phyloP scores from a whole-genome alignment of 2,797 vertebrate species.

The Semotilus atromaculatus region DNA sequence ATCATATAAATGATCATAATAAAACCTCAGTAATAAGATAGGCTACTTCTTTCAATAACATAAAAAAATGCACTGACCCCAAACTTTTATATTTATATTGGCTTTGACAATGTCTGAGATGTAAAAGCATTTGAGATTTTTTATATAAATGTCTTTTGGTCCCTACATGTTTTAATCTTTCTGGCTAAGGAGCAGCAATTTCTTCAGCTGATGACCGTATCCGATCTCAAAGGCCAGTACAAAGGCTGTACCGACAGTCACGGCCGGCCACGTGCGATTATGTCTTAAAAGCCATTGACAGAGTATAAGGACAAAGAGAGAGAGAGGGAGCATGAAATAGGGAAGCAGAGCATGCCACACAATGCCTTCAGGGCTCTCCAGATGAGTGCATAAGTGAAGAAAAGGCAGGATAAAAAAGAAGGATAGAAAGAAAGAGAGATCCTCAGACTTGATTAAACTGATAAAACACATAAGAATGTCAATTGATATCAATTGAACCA shows the following conservation, averaged over 20 bases:
- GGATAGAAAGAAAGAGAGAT: constrained; percentile 49
- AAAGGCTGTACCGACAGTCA: constrained; percentile 31
- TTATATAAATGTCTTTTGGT: background rate
- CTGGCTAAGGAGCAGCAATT: constrained; percentile 24
- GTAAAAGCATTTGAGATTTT: background rate
- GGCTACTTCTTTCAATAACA: background rate
- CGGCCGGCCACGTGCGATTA: constrained; percentile 50
- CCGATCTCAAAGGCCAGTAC: constrained; percentile 44
- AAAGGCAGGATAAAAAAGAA: constrained; percentile 22
- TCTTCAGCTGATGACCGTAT: constrained; percentile 41
- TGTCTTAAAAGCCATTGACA: constrained; percentile 59
- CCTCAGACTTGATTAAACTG: constrained; percentile 34
- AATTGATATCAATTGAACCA: constrained; percentile 9
- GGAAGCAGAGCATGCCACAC: constrained; percentile 45
- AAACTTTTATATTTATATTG: background rate
- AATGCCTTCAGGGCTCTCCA: constrained; percentile 50
- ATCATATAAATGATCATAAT: background rate
- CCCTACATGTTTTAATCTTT: background rate
- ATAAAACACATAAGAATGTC: constrained; percentile 9
- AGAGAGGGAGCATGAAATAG: constrained; percentile 42
- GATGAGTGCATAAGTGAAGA: constrained; percentile 28
- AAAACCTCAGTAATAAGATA: background rate
- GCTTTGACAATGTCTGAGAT: background rate
- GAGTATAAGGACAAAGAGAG: constrained; percentile 56
- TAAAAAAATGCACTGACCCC: background rate